Percentiles rank a stretch among this genome's conserved stretches.
These are phyloP conservation scores for Flabesymbios commensalis DNA, from an alignment of 2,888 invertebrate species.

Conservation along the genomic window DNA sequence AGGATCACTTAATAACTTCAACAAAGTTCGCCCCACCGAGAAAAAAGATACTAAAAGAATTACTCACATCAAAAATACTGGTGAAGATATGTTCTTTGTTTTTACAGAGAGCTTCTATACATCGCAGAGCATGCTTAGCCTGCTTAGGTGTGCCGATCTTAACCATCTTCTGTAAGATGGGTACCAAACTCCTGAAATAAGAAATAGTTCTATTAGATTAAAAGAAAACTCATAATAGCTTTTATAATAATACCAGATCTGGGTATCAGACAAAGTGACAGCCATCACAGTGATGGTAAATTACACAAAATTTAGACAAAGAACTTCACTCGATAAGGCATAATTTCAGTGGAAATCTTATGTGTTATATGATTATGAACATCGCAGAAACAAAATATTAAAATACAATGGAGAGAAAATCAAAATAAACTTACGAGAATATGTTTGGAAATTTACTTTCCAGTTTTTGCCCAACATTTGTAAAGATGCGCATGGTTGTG, in stretches of 20 bases:
- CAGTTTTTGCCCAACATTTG: constrained; percentile 58
- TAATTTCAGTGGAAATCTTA: neutral
- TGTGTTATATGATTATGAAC: neutral
- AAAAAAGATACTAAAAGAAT: neutral
- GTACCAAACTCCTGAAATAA: constrained; percentile 72
- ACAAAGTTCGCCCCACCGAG: too few relatives aligned
- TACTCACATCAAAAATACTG: constrained; percentile 65
- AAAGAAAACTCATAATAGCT: too few relatives aligned
- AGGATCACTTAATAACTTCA: too few relatives aligned
- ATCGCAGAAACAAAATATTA: neutral
- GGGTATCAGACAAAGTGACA: too few relatives aligned
- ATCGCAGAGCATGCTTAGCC: constrained; percentile 94
- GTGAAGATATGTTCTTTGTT: constrained; percentile 51
- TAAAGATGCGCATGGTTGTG: constrained; percentile 58
- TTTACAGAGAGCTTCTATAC: constrained; percentile 69
- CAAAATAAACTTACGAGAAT: constrained; percentile 51
- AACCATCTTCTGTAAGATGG: constrained; percentile 85
- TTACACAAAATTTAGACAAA: neutral
- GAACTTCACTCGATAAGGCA: neutral
- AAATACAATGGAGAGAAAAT: neutral
- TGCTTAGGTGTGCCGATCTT: constrained; percentile 90
- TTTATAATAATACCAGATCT: too few relatives aligned
- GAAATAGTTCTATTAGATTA: too few relatives aligned
- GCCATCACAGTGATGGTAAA: neutral
- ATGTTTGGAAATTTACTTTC: constrained; percentile 56